phyloP scores from a whole-genome alignment of 1,140 invertebrate genomes.

The Drosophila elegans region DNA sequence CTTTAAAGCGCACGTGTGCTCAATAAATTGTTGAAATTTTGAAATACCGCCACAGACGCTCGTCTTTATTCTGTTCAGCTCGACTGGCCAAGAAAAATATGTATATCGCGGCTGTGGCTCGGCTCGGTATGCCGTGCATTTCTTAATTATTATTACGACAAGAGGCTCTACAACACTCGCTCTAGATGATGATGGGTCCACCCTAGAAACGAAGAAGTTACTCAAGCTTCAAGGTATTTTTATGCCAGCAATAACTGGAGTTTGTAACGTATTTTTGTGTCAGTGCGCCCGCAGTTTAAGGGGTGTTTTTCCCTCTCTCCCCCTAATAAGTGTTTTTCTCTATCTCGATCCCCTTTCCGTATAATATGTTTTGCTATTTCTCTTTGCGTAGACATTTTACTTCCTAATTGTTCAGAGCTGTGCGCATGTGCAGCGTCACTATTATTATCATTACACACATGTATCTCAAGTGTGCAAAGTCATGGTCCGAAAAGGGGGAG shows the following conservation, averaged over 20 bases:
- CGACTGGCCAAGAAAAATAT: constrained; percentile 35
- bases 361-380: constrained; percentile 8
- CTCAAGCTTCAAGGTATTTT: constrained; percentile 60
- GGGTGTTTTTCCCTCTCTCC: constrained; percentile 50
- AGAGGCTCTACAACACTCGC: constrained; percentile 29
- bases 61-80: constrained; percentile 65
- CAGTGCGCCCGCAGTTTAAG: constrained; percentile 66
- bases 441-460: constrained; percentile 76
- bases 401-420: constrained; percentile 68
- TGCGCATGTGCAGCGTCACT: constrained; percentile 82
- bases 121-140: constrained; percentile 65
- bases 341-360: not conserved
- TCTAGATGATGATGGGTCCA: constrained; percentile 28
- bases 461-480: constrained; percentile 56
- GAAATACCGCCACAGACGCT: constrained; percentile 52
- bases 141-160: constrained; percentile 74
- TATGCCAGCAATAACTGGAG: constrained; percentile 43
- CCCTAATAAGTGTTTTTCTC: not conserved
- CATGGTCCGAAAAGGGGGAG: constrained; percentile 48
- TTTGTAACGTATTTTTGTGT: constrained; percentile 80
- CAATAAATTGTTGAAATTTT: constrained; percentile 62
- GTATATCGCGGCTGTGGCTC: constrained; percentile 3
- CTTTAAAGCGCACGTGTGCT: constrained; percentile 60
- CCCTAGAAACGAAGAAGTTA: constrained; percentile 54
- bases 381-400: constrained; percentile 57